Conservation (phyloP, 2,113 vertebrate species). For the Odobenus rosmarus region DNA sequence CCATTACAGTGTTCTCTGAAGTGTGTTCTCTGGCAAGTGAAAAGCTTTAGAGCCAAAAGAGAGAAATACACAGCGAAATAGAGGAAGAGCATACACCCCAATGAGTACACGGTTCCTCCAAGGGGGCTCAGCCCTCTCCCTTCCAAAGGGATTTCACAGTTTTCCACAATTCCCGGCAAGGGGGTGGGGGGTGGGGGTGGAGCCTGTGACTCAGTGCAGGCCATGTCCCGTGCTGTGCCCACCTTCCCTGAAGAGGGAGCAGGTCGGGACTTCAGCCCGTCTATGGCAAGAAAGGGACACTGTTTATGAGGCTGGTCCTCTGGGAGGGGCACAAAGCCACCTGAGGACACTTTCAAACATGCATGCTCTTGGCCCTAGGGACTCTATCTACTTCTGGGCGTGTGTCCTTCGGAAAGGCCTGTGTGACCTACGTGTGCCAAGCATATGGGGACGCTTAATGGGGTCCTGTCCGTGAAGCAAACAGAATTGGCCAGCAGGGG, state of each 20-base stretch:
- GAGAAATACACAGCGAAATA: background rate
- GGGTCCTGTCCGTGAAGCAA: background rate
- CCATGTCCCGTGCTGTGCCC: fast-evolving
- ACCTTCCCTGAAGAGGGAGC: background rate
- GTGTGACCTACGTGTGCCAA: fast-evolving
- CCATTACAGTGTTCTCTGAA: background rate
- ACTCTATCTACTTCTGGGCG: background rate
- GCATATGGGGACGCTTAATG: fast-evolving
- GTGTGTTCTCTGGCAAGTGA: background rate
- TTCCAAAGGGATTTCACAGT: background rate
- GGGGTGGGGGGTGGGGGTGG: background rate
- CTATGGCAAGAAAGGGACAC: background rate
- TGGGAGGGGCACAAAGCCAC: too few species aligned
- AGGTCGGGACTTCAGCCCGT: background rate
- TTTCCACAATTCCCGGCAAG: constrained; percentile 2
- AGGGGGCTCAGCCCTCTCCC: background rate
- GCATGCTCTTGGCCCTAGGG: background rate
- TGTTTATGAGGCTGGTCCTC: background rate
- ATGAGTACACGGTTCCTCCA: background rate
- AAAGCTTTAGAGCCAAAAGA: background rate
- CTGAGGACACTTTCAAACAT: background rate
- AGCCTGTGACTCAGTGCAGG: background rate
- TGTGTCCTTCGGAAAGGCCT: background rate
- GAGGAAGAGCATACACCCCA: background rate
- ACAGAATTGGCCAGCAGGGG: background rate